Evolutionary conservation across 2,113 vertebrate genomes (phyloP).

Genomic region (Donacobius atricapilla): DNA sequence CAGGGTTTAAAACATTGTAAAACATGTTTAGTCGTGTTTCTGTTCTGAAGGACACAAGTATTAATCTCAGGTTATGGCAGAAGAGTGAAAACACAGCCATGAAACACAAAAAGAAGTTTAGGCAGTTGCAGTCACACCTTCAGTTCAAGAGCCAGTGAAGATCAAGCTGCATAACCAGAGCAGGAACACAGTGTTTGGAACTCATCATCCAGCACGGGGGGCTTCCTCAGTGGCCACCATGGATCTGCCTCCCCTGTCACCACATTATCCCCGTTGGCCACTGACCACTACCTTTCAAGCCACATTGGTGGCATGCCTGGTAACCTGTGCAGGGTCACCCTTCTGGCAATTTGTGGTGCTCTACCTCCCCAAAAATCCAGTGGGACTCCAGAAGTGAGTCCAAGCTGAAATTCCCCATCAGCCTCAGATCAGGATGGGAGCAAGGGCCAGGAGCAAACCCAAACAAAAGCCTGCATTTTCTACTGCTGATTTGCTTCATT

Average conservation of each 20-base stretch:
- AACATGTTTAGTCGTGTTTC: neutral
- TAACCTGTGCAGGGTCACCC: neutral
- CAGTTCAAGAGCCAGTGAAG: neutral
- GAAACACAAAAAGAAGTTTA: neutral
- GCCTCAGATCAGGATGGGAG: neutral
- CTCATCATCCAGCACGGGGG: rapidly evolving
- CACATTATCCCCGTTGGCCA: rapidly evolving
- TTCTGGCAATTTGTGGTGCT: rapidly evolving
- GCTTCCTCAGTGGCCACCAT: no score
- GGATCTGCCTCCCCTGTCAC: neutral
- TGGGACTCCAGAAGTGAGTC: rapidly evolving
- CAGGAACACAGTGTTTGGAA: rapidly evolving
- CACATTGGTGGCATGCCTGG: no score
- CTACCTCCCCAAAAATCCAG: neutral
- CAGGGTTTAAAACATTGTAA: neutral
- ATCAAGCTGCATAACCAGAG: neutral
- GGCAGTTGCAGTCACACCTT: neutral
- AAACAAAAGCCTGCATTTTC: neutral
- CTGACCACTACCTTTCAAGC: neutral
- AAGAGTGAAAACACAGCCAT: neutral
- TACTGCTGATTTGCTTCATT: neutral
- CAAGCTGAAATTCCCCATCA: neutral
- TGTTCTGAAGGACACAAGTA: neutral
- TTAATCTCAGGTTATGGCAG: rapidly evolving
- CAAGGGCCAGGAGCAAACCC: neutral